phyloP scores from a whole-genome alignment of 2,888 invertebrate species.

The Ennomos fuscantarius region DNA sequence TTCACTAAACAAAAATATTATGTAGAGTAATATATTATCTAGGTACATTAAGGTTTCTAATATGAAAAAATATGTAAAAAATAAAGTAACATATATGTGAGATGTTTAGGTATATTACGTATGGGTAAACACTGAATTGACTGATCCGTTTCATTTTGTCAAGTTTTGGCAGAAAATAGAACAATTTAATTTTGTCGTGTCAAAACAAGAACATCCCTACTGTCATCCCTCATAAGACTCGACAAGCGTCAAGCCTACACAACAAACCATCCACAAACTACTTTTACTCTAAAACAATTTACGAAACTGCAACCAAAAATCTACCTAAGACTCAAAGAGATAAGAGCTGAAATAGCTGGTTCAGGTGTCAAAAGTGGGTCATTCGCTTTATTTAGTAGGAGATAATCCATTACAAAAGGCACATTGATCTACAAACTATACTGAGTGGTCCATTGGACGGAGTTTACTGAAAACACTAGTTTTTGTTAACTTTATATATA shows the following conservation, averaged over 20 bases:
- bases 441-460: slow-evolving; percentile 13
- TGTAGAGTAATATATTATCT: too few species aligned
- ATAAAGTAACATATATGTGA: too few species aligned
- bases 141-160: too few species aligned
- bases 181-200: slow-evolving; percentile 21
- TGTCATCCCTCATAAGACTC: slow-evolving; percentile 21
- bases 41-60: too few species aligned
- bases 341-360: slow-evolving; percentile 1
- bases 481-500: background rate
- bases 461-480: slow-evolving; percentile 3
- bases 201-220: slow-evolving; percentile 19
- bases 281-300: slow-evolving; percentile 21
- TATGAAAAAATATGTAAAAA: too few species aligned
- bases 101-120: too few species aligned
- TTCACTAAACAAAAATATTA: too few species aligned
- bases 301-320: background rate
- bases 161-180: slow-evolving; percentile 1
- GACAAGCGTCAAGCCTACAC: slow-evolving; percentile 24
- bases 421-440: slow-evolving; percentile 27
- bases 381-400: slow-evolving; percentile 28
- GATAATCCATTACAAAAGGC: slow-evolving; percentile 31
- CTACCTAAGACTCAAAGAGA: background rate
- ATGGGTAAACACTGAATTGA: too few species aligned
- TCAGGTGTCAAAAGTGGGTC: slow-evolving; percentile 9
- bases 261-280: slow-evolving; percentile 21